Evolutionary conservation across 2,888 invertebrate species (phyloP).

Genomic region (Aporophyla nigra): DNA sequence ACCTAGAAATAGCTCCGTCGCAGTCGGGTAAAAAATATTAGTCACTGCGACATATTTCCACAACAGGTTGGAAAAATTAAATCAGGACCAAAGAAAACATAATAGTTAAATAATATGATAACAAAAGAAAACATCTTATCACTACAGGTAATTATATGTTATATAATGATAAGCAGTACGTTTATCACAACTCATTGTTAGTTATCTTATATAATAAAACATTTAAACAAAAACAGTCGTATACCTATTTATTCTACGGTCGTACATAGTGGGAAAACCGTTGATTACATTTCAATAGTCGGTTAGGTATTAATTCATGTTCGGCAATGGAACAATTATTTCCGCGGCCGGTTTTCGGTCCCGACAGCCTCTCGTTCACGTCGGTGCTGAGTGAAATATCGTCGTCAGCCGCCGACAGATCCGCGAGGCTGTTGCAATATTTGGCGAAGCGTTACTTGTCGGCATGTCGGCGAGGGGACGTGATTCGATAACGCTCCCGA

Average conservation of each 20-base stretch:
- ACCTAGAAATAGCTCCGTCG: too few relatives aligned
- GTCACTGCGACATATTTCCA: neutral
- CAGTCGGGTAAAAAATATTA: neutral
- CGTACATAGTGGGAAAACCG: neutral
- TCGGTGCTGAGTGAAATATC: conserved; percentile 24
- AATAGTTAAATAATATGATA: neutral
- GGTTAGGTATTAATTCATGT: neutral
- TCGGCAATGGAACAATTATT: conserved; percentile 28
- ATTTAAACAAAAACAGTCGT: neutral
- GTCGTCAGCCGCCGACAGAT: conserved; percentile 8
- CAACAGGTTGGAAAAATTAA: neutral
- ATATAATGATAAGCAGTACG: neutral
- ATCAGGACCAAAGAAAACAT: too few relatives aligned
- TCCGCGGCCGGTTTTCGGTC: conserved; percentile 5
- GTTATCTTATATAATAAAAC: neutral
- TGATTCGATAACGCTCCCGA: conserved; percentile 43
- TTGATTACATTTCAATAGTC: neutral
- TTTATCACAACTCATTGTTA: conserved; percentile 14
- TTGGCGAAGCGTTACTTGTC: conserved; percentile 14
- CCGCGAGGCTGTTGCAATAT: conserved; percentile 26
- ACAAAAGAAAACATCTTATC: conserved; percentile 27
- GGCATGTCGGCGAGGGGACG: conserved; percentile 24
- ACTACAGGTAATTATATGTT: neutral
- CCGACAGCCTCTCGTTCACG: neutral
- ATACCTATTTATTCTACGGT: neutral